phyloP scores from a whole-genome alignment of 1,140 invertebrate genomes.

The Cydia fagiglandana region DNA sequence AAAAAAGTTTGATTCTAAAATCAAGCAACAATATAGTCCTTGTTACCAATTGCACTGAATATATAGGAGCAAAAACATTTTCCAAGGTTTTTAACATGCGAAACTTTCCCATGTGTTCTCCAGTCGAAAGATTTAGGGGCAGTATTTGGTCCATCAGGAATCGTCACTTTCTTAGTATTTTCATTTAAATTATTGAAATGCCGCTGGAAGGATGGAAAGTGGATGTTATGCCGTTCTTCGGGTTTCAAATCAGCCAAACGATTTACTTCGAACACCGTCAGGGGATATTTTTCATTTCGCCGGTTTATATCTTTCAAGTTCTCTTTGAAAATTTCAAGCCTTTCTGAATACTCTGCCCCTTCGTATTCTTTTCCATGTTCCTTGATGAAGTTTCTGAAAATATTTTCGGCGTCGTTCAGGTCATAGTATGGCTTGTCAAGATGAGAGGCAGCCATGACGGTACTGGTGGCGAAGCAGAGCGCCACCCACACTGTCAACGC shows the following conservation, averaged over 20 bases:
- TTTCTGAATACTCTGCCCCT: neutral
- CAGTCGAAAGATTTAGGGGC: neutral
- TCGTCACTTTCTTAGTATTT: neutral
- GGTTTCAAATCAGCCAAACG: neutral
- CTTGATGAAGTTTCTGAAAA: neutral
- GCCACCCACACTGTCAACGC: neutral
- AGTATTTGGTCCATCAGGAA: neutral
- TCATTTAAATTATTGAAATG: no score
- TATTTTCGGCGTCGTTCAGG: neutral
- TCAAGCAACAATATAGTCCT: no score
- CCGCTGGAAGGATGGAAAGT: no score
- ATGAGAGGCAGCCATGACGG: neutral
- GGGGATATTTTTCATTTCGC: neutral
- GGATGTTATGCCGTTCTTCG: neutral
- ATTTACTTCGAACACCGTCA: neutral
- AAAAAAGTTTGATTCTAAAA: no score
- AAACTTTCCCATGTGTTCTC: neutral
- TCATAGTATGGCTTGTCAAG: slow-evolving; percentile 1
- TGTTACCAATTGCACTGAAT: neutral
- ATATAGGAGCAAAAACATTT: neutral
- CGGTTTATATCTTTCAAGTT: neutral
- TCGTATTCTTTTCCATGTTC: neutral
- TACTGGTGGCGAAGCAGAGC: neutral
- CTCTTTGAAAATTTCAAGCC: neutral
- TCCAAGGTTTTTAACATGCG: neutral